Percentiles rank a stretch among this genome's conserved stretches.
phyloP scores from a whole-genome alignment of 23 tunicate genomes.

The Halocynthia roretzi region DNA sequence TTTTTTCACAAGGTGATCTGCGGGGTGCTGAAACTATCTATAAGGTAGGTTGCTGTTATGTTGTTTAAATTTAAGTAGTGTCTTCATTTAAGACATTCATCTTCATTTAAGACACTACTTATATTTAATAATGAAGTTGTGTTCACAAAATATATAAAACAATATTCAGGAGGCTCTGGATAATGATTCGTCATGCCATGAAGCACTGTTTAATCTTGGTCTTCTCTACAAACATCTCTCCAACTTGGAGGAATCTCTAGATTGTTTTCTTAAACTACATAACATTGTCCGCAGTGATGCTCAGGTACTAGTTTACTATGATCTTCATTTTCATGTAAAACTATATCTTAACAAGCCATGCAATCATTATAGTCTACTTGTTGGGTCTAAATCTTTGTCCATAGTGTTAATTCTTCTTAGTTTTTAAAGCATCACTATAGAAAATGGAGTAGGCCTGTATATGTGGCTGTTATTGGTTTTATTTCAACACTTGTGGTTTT shows the following conservation, averaged over 20 bases:
- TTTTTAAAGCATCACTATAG: no score
- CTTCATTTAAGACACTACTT: no score
- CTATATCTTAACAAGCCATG: background rate
- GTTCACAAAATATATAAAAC: background rate
- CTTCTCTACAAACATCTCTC: slow-evolving; percentile 50
- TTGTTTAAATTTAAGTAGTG: no score
- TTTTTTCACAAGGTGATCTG: slow-evolving; percentile 38
- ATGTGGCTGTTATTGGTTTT: no score
- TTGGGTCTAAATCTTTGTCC: no score
- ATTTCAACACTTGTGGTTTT: no score
- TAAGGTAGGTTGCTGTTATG: background rate
- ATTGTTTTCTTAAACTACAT: slow-evolving; percentile 79
- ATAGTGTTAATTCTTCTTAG: no score
- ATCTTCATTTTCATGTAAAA: background rate
- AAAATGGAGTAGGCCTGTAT: no score
- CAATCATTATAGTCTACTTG: no score
- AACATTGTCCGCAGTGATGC: slow-evolving; percentile 68
- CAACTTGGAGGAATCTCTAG: slow-evolving; percentile 48
- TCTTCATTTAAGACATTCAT: background rate
- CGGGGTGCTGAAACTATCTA: slow-evolving; percentile 62
- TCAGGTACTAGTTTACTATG: slow-evolving; percentile 3
- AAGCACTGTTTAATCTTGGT: slow-evolving; percentile 92
- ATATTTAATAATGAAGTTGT: no score
- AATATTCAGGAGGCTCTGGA: slow-evolving; percentile 58
- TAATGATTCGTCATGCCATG: slow-evolving; percentile 84